Evolutionary conservation across 2,113 vertebrate genomes (phyloP).

Genomic region (Chaetura pelagica): DNA sequence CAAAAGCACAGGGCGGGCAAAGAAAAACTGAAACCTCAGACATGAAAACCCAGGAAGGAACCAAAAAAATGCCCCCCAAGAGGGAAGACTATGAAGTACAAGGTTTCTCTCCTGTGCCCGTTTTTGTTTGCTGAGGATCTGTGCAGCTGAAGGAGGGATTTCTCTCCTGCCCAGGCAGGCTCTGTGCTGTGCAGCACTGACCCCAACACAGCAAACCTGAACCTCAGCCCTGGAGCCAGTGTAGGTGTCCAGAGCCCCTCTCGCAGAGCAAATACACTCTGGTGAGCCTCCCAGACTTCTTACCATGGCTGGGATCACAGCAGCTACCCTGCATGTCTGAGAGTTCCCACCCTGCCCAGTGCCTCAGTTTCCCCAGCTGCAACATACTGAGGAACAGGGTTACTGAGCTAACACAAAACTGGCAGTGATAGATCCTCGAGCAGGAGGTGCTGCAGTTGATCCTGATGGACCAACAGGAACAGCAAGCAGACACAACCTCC

Average conservation of each 20-base stretch:
- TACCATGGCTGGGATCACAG: neutral
- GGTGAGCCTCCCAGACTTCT: neutral
- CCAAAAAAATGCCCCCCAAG: neutral
- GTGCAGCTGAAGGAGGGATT: fast-evolving
- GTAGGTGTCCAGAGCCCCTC: neutral
- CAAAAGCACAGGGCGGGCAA: fast-evolving
- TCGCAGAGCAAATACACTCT: fast-evolving
- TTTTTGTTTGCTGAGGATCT: neutral
- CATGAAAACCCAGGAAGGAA: neutral
- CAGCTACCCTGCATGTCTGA: neutral
- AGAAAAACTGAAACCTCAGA: neutral
- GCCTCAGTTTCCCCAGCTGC: neutral
- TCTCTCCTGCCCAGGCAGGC: neutral
- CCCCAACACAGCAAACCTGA: neutral
- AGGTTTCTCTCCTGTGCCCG: neutral
- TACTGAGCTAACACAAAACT: neutral
- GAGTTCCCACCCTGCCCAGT: fast-evolving
- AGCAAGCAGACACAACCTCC: neutral
- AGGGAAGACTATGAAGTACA: neutral
- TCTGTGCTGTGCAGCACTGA: neutral
- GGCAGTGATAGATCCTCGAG: neutral
- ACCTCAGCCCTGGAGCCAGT: neutral
- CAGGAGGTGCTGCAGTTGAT: fast-evolving
- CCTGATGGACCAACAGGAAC: neutral
- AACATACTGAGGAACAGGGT: fast-evolving